Conservation (phyloP, 2,113 vertebrate genomes). For the Saimiri boliviensis region DNA sequence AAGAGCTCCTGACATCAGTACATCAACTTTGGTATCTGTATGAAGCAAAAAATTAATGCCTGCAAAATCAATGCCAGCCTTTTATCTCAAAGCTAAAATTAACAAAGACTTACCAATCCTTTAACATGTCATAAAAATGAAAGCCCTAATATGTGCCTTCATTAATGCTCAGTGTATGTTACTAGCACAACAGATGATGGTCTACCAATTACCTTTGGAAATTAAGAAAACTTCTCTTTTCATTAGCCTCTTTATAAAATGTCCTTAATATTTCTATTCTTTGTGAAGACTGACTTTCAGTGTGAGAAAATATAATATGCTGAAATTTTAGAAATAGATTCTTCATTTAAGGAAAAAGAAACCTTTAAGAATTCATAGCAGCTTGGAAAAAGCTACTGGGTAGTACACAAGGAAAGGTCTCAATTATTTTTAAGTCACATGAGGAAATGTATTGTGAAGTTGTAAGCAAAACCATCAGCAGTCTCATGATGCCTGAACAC, state of each 20-base stretch:
- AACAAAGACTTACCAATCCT: constrained; percentile 8
- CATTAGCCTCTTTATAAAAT: constrained; percentile 54
- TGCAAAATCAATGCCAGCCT: constrained; percentile 31
- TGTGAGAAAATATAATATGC: constrained; percentile 42
- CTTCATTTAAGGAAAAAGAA: constrained; percentile 49
- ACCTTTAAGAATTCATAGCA: constrained; percentile 27
- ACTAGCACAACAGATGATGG: constrained; percentile 55
- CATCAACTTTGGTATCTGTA: constrained; percentile 37
- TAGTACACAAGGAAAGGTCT: constrained; percentile 28
- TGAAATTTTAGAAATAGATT: constrained; percentile 46
- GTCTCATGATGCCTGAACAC: not conserved
- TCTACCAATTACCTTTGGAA: constrained; percentile 60
- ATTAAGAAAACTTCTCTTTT: constrained; percentile 60
- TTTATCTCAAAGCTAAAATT: constrained; percentile 49
- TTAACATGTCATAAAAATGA: not conserved
- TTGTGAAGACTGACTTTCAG: constrained; percentile 32
- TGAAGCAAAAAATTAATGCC: constrained; percentile 61
- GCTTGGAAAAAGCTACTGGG: constrained; percentile 57
- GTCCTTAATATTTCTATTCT: constrained; percentile 53
- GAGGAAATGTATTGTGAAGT: constrained; percentile 50
- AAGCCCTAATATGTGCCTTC: constrained; percentile 53
- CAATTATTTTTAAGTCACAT: constrained; percentile 45
- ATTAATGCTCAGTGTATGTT: constrained; percentile 56
- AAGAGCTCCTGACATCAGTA: constrained; percentile 53
- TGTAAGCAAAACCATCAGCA: not conserved